Conservation (phyloP, 1,140 invertebrate genomes). For the Diachasma alloeum region DNA sequence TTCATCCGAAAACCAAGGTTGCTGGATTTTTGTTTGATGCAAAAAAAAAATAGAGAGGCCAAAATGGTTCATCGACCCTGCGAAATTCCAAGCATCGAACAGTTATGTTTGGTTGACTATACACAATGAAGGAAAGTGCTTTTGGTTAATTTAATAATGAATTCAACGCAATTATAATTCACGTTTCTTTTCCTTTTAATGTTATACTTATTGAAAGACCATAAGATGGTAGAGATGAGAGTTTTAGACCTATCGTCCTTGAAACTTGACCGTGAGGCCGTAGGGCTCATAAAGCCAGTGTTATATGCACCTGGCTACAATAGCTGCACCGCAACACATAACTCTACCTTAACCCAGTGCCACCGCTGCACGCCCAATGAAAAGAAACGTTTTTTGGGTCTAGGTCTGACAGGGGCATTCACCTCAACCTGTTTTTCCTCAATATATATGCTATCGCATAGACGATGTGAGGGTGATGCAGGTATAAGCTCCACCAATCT, state of each 20-base stretch:
- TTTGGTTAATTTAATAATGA: background rate
- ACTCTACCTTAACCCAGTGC: slow-evolving; percentile 37
- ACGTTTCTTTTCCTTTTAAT: background rate
- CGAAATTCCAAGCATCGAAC: background rate
- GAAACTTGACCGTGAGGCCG: background rate
- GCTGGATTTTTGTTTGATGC: no score
- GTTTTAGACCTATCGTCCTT: background rate
- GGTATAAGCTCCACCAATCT: background rate
- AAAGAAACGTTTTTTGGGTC: slow-evolving; percentile 34
- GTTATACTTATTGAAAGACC: no score
- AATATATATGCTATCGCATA: background rate
- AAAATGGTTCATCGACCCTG: background rate
- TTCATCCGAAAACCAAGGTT: no score
- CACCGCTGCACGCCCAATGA: slow-evolving; percentile 1
- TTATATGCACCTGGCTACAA: background rate
- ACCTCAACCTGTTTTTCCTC: slow-evolving; percentile 22
- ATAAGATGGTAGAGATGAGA: background rate
- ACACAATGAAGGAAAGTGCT: background rate
- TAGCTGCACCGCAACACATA: slow-evolving; percentile 23
- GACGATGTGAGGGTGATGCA: slow-evolving; percentile 25
- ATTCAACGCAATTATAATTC: background rate
- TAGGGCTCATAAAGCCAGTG: background rate
- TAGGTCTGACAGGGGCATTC: slow-evolving; percentile 37
- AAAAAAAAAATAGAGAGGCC: no score
- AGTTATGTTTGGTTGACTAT: background rate